Percentiles rank a stretch among this genome's conserved stretches.
Conservation (phyloP, 2,113 vertebrate species). For the Cyprichromis sp. region DNA sequence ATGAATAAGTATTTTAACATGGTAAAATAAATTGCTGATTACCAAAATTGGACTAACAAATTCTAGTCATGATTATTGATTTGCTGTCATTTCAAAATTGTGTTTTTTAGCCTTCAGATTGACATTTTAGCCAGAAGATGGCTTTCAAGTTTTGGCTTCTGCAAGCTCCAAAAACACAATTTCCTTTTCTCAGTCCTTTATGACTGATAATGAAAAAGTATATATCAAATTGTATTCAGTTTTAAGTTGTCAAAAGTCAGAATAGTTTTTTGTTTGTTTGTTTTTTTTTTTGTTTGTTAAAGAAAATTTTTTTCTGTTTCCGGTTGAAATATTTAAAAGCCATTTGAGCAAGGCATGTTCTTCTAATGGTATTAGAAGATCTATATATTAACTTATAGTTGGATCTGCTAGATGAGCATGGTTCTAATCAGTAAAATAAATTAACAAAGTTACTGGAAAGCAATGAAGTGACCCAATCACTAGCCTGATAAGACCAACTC, state of each 20-base stretch:
- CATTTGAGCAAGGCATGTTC: not conserved
- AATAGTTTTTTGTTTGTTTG: not conserved
- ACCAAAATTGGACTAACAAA: not conserved
- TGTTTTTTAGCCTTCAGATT: not conserved
- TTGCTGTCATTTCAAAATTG: not conserved
- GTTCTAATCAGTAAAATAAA: not conserved
- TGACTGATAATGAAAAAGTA: not conserved
- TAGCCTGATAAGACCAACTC: not conserved
- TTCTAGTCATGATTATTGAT: not conserved
- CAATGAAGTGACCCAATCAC: not conserved
- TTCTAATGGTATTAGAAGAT: not conserved
- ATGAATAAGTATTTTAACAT: not conserved
- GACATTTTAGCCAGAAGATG: not conserved
- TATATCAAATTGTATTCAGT: not conserved
- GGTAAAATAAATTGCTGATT: not conserved
- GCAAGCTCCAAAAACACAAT: not conserved
- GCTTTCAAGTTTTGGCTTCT: not conserved
- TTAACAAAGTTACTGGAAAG: not conserved
- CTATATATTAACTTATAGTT: not conserved
- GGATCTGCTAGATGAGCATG: not conserved
- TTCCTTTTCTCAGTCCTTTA: not conserved
- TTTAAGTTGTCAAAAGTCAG: not conserved
- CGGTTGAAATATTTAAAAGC: not conserved
- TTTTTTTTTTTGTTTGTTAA: not conserved
- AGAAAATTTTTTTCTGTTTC: not conserved